phyloP scores from a whole-genome alignment of 2,113 vertebrate genomes.

The Aramus guarauna region DNA sequence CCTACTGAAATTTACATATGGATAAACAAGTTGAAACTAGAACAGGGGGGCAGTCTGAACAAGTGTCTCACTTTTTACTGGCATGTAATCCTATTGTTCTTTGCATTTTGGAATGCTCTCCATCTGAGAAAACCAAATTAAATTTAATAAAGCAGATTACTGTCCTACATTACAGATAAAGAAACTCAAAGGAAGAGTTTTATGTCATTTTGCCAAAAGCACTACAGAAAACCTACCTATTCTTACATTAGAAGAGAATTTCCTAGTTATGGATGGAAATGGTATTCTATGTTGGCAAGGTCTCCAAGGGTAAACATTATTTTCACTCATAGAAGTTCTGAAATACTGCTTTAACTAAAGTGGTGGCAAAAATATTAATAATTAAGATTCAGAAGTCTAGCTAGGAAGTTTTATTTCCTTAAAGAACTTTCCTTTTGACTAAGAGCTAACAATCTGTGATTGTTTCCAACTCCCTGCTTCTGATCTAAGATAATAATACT shows the following conservation, averaged over 20 bases:
- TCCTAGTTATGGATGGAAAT: background rate
- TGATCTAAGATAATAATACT: background rate
- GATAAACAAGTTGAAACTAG: background rate
- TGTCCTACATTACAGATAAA: background rate
- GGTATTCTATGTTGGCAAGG: background rate
- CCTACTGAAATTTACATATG: background rate
- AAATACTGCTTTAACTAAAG: background rate
- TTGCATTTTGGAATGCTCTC: background rate
- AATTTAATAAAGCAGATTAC: background rate
- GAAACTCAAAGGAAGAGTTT: rapidly evolving
- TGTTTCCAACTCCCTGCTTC: background rate
- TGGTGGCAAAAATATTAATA: background rate
- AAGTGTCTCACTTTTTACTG: background rate
- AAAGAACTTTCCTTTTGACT: background rate
- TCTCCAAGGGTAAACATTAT: background rate
- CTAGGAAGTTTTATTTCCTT: background rate
- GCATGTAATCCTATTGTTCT: background rate
- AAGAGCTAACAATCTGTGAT: background rate
- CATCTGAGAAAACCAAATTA: background rate
- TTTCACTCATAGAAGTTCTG: background rate
- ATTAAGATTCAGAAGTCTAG: background rate
- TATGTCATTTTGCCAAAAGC: background rate
- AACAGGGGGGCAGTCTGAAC: background rate
- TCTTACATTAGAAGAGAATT: background rate
- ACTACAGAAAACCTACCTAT: background rate